phyloP scores from a whole-genome alignment of 1,140 invertebrate genomes.

The Telenomus remus region DNA sequence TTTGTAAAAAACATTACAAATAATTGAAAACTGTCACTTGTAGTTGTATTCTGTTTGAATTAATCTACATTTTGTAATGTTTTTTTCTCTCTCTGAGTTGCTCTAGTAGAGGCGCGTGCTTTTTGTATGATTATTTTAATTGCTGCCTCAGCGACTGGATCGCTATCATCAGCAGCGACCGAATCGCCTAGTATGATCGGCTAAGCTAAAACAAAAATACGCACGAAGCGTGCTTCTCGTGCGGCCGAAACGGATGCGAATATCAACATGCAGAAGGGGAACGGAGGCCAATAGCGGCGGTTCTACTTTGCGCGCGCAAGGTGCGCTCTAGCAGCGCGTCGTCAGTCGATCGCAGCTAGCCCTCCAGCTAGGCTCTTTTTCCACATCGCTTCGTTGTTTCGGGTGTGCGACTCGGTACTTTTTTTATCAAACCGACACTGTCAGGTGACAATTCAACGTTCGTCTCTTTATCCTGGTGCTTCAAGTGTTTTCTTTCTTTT shows the following conservation, averaged over 20 bases:
- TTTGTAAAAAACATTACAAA: too few species aligned
- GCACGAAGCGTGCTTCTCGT: conserved; percentile 15
- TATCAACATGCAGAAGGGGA: conserved; percentile 53
- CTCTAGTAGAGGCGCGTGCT: neutral
- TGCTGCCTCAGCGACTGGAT: conserved; percentile 14
- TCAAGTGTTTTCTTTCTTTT: too few species aligned
- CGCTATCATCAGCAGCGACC: conserved; percentile 49
- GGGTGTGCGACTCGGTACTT: conserved; percentile 17
- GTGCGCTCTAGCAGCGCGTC: conserved; percentile 55
- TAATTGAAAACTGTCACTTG: too few species aligned
- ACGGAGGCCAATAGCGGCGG: conserved; percentile 39
- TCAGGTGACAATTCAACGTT: too few species aligned
- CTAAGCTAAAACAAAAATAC: conserved; percentile 45
- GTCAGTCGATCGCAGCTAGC: conserved; percentile 65
- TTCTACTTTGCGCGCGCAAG: conserved; percentile 50
- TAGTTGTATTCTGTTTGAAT: too few species aligned
- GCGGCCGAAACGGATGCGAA: conserved; percentile 42
- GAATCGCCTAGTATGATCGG: conserved; percentile 32
- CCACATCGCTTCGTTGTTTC: conserved; percentile 10
- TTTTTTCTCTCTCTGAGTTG: too few species aligned
- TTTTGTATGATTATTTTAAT: conserved; percentile 16
- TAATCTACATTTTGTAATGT: too few species aligned
- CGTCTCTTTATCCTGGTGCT: too few species aligned
- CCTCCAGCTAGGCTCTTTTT: conserved; percentile 39
- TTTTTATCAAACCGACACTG: conserved; percentile 6